Evolutionary conservation across 1,140 invertebrate species (phyloP), one percentile per base, ranked within the genome.

Genomic region (Pseudomyrmex concolor): DNA sequence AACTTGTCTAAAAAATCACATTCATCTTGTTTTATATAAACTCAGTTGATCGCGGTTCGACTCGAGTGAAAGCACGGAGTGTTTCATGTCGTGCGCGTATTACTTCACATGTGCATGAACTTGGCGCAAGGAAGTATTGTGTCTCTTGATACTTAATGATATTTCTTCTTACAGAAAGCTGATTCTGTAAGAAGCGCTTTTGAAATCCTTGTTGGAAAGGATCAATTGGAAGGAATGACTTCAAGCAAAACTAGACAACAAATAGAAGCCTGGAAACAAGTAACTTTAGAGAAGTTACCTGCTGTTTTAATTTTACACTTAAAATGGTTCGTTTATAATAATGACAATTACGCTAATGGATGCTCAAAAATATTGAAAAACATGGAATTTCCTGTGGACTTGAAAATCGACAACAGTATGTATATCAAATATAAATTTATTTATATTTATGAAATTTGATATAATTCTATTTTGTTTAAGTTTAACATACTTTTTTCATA

Each of bases 351-450:
- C 60, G 51, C 62, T 25, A 72, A 97, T 89, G 97, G 97, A 8
- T 98, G 98, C 90, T 97, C 97, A 51, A 99, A 99, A 94, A 97
- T 99, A 63, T 94, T 98, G 45, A 99, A 99, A 94, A 97, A 96
- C 82, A 95, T 99, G 15, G 97, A 98, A 88, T 99, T 98, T 93
- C 96, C 97, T 1, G 95, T 98, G 64, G 97, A 98, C 91, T 94
- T 99, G 13, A 98, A 98, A 95, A 96, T 99, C 86, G 97, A 97
- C 93, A 95, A 96, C 90, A 98, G 98, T 98, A 95, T 96, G 96
- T 96, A 83, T 82, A 60, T 4, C 17, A 50, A 22, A 54, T 57
- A 76, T 15, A 43, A 70, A 45, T 64, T 50, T 60, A 72, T 34
- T 34, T 5, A 34, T 34, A 34, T 34, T 34, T 34, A 34, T 34